These are phyloP conservation scores for Styela clava DNA, from an alignment of 23 tunicate species.

Conservation along the genomic window DNA sequence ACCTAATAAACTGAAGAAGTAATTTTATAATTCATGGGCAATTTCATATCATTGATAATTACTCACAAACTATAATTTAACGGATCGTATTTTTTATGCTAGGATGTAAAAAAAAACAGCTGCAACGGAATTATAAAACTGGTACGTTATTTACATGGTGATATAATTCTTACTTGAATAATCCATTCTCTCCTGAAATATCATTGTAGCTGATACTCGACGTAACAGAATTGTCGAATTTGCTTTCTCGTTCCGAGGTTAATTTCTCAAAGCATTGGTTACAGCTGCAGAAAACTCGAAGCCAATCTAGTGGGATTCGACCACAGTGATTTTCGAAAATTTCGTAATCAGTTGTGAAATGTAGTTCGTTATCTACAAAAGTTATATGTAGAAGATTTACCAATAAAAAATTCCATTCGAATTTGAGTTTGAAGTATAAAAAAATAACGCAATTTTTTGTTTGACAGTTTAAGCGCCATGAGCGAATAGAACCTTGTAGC, in stretches of 20 bases:
- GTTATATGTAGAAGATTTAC: neutral
- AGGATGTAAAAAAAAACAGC: no score
- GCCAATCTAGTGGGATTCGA: neutral
- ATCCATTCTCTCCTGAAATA: neutral
- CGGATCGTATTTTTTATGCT: no score
- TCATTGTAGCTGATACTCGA: neutral
- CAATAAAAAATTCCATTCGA: neutral
- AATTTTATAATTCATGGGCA: neutral
- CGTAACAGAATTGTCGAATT: neutral
- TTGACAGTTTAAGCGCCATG: no score
- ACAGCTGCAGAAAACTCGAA: neutral
- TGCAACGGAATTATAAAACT: no score
- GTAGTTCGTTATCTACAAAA: neutral
- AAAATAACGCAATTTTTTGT: no score
- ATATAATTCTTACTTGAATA: slow-evolving; percentile 12
- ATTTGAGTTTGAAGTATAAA: no score
- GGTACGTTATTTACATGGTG: no score
- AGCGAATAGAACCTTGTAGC: no score
- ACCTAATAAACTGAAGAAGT: neutral
- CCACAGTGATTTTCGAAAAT: neutral
- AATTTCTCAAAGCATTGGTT: neutral
- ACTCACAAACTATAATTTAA: no score
- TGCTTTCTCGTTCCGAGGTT: neutral
- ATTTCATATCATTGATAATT: no score
- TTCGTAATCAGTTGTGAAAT: neutral